Percentiles rank a stretch among this genome's conserved stretches.
Conservation (phyloP, 1,140 invertebrate genomes). For the Drosophila ercepeae region DNA sequence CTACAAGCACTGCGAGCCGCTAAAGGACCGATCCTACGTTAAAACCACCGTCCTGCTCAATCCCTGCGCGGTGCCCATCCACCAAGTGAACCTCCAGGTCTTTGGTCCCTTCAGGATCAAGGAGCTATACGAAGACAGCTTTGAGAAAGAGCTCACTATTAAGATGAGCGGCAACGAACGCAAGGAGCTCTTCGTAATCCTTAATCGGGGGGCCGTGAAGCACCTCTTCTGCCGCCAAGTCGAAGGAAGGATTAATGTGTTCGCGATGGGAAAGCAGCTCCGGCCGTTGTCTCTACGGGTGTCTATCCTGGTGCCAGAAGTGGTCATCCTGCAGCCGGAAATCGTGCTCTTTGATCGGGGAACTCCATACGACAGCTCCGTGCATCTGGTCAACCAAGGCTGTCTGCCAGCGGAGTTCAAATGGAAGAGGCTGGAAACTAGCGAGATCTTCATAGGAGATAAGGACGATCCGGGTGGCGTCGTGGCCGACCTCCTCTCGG, state of each 20-base stretch:
- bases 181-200: conserved; percentile 59
- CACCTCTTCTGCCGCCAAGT: conserved; percentile 37
- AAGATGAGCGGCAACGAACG: conserved; percentile 21
- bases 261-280: conserved; percentile 20
- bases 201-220: conserved; percentile 43
- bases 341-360: conserved; percentile 61
- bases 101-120: conserved; percentile 68
- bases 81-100: conserved; percentile 38
- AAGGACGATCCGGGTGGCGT: conserved; percentile 49
- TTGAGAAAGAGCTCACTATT: conserved; percentile 38
- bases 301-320: conserved; percentile 39
- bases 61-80: conserved; percentile 3
- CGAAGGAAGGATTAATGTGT: conserved; percentile 58
- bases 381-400: conserved; percentile 54
- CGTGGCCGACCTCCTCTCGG: conserved; percentile 55
- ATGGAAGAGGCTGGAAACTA: conserved; percentile 59
- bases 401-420: conserved; percentile 56
- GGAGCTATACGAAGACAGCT: conserved; percentile 55
- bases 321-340: conserved; percentile 54
- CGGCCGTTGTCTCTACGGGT: conserved; percentile 37
- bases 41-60: conserved; percentile 40
- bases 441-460: conserved; percentile 38
- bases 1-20: conserved; percentile 51
- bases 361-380: conserved; percentile 10
- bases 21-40: conserved; percentile 45